A percentile compares a stretch with the other conserved stretches of the same genome.
These are phyloP conservation scores for Sthenelais limicola DNA, from an alignment of 2,888 invertebrate species.

Conservation along the genomic window DNA sequence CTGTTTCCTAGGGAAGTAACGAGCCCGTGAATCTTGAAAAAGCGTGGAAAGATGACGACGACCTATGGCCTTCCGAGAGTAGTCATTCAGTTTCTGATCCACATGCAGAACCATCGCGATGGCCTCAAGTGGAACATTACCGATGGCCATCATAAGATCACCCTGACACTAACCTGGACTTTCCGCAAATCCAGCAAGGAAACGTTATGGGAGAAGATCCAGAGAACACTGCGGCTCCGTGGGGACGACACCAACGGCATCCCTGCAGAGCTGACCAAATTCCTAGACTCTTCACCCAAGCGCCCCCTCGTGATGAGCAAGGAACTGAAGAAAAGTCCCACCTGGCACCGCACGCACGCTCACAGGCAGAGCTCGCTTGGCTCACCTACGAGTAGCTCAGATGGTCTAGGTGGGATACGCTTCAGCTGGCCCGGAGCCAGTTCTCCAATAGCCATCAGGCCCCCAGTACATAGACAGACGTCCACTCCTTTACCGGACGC, in stretches of 20 bases:
- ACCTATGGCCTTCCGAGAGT: slow-evolving; percentile 44
- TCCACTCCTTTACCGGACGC: slow-evolving; percentile 16
- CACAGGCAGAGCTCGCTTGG: slow-evolving; percentile 25
- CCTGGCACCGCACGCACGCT: slow-evolving; percentile 16
- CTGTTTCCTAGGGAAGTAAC: too few species aligned
- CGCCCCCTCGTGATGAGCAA: slow-evolving; percentile 20
- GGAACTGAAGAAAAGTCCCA: slow-evolving; percentile 1
- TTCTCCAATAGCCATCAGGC: slow-evolving; percentile 33
- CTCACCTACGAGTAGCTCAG: background rate
- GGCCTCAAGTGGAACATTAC: slow-evolving; percentile 53
- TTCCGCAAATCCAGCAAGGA: slow-evolving; percentile 44
- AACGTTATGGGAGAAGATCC: slow-evolving; percentile 48
- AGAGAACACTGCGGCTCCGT: slow-evolving; percentile 46
- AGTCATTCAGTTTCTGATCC: slow-evolving; percentile 47
- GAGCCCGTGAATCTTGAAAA: too few species aligned
- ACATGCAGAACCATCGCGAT: slow-evolving; percentile 53
- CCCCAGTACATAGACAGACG: slow-evolving; percentile 28
- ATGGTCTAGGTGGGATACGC: slow-evolving; percentile 25
- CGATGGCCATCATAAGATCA: slow-evolving; percentile 53
- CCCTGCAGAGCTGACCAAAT: slow-evolving; percentile 29
- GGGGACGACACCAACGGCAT: slow-evolving; percentile 14
- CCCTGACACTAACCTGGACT: slow-evolving; percentile 54
- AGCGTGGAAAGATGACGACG: too few species aligned
- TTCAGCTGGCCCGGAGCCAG: slow-evolving; percentile 43
- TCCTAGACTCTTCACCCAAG: slow-evolving; percentile 30